Conservation (phyloP, 2,888 invertebrate species). For the Empis livida region DNA sequence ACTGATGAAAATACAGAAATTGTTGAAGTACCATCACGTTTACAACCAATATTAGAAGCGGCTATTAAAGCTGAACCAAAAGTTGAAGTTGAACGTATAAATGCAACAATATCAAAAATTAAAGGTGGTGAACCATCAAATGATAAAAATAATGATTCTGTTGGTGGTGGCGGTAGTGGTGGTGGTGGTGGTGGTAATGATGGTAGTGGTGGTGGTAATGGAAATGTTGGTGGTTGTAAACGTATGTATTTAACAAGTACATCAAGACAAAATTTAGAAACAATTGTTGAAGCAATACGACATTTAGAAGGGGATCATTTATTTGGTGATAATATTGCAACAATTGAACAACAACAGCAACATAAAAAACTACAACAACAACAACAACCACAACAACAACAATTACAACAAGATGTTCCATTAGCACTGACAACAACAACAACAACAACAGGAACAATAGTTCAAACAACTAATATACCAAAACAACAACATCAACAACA, state of each 20-base stretch:
- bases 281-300: conserved; percentile 95
- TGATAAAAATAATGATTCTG: conserved; percentile 1
- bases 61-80: conserved; percentile 81
- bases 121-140: conserved; percentile 21
- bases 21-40: conserved; percentile 18
- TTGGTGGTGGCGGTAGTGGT: not conserved
- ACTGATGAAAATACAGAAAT: conserved; percentile 26
- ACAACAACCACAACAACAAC: conserved; percentile 9
- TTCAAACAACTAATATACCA: conserved; percentile 11
- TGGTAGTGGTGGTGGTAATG: not conserved
- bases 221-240: conserved; percentile 1
- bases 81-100: conserved; percentile 58
- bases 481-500: conserved; percentile 14
- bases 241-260: conserved; percentile 46
- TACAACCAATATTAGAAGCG: conserved; percentile 65
- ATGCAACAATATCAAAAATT: conserved; percentile 37
- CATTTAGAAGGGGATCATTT: conserved; percentile 94
- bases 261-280: conserved; percentile 90
- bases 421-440: conserved; percentile 43
- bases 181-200: not conserved
- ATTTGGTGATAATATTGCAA: conserved; percentile 51
- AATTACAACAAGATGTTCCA: conserved; percentile 38
- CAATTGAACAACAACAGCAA: conserved; percentile 26
- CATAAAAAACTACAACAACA: conserved; percentile 26
- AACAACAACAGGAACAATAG: not conserved